Conservation (phyloP, 2,888 invertebrate species). For the Drosophila nr. perissopoda region DNA sequence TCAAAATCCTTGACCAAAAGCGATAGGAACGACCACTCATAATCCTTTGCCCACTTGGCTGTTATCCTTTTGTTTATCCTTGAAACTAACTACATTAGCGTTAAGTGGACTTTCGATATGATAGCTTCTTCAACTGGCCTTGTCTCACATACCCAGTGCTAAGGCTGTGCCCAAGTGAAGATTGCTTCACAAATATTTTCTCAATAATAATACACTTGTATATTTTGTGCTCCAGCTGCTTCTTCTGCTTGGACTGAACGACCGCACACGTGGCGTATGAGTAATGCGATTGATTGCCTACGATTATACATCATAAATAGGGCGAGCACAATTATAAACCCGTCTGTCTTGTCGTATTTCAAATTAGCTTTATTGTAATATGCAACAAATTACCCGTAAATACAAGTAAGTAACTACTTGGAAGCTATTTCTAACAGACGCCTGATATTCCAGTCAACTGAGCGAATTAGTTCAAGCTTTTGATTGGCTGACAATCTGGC, state of each 20-base stretch:
- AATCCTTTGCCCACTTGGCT: not conserved
- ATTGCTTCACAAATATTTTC: conserved; percentile 54
- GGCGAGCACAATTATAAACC: conserved; percentile 33
- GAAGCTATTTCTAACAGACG: conserved; percentile 27
- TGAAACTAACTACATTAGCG: conserved; percentile 63
- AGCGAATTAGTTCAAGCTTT: conserved; percentile 8
- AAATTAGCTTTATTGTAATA: conserved; percentile 30
- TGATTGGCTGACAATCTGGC: conserved; percentile 1
- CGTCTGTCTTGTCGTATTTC: conserved; percentile 3
- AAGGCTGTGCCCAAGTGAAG: conserved; percentile 3
- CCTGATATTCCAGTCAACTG: conserved; percentile 7
- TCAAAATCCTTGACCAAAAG: conserved; percentile 68
- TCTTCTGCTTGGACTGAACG: conserved; percentile 38
- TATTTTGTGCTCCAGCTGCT: conserved; percentile 20
- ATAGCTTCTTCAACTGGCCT: conserved; percentile 11
- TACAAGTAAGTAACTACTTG: conserved; percentile 23
- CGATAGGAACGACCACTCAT: not conserved
- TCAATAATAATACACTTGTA: conserved; percentile 1
- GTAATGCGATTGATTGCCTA: conserved; percentile 53
- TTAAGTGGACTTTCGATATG: conserved; percentile 52
- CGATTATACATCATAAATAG: conserved; percentile 28
- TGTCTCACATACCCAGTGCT: not conserved
- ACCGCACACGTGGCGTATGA: conserved; percentile 55
- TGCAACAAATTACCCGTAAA: conserved; percentile 41
- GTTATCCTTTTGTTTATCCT: conserved; percentile 54